A percentile compares a stretch with the other conserved stretches of the same genome.
Conservation (phyloP, 2,113 vertebrate genomes). For the Mohoua ochrocephala region DNA sequence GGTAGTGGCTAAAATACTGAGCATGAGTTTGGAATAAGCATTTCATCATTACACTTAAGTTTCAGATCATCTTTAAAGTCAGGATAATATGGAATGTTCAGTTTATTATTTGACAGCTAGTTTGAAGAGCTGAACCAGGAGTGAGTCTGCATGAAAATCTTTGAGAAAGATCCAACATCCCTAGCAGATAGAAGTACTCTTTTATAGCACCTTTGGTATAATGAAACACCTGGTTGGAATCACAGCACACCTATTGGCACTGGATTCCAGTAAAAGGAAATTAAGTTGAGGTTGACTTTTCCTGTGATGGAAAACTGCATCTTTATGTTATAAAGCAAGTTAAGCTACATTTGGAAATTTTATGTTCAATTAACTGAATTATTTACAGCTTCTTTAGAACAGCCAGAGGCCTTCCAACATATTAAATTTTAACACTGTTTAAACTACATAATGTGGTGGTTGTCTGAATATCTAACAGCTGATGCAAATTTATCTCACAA, state of each 20-base stretch:
- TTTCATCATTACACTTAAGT: not conserved
- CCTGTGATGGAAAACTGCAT: not conserved
- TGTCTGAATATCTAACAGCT: not conserved
- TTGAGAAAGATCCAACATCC: not conserved
- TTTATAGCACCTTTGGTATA: not conserved
- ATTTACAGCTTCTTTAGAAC: not conserved
- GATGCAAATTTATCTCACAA: not conserved
- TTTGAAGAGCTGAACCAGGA: not conserved
- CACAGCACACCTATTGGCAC: not conserved
- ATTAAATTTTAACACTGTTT: not conserved
- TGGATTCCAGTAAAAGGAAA: not conserved
- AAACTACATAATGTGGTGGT: not conserved
- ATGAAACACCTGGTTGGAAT: constrained; percentile 6
- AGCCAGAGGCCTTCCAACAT: not conserved
- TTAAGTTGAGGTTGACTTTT: not conserved
- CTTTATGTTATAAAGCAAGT: not conserved
- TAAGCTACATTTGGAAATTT: not conserved
- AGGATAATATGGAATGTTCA: not conserved
- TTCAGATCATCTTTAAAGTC: not conserved
- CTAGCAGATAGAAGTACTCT: not conserved
- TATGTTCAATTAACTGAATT: not conserved
- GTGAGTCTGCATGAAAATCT: not conserved
- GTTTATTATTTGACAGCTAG: not conserved
- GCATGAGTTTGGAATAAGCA: not conserved
- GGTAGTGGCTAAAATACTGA: not conserved